Evolutionary conservation across 2,797 vertebrate species (phyloP), one percentile per base, ranked within the genome.

Genomic region (Macropus fuliginosus): DNA sequence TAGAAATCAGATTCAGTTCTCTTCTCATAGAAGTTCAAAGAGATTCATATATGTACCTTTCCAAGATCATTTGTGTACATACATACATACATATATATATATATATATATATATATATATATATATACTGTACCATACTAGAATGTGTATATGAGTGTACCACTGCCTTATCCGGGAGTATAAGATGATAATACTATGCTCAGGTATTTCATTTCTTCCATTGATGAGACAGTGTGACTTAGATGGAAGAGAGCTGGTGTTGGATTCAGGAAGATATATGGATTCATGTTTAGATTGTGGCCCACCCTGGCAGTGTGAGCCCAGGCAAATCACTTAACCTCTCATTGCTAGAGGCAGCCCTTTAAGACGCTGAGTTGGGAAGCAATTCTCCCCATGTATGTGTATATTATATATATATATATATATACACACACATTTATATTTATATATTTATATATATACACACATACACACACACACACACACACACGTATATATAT

Each of bases 61-160:
- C 87, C 91, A 96, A 94, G 34, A 96, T 91, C 97, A 94, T 97
- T 93, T 97, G 55, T 93, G 55, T 96, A 14, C 96, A 5, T 0
- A 0, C n/a, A n/a, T n/a, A n/a, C n/a, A n/a, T n/a, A 14, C 96
- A 14, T 96, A 5, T 0, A 0, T 96, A 62, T 57, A 13, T 98
- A 50, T 95, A 55, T 95, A 94, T 52, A 52, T 96, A n/a, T 95
- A 94, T 96, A 14, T 96, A 5, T 0, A 0, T 96, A 62, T 57
- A 13, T 98, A 50, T 95, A 55, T 95, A 94, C 92, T 96, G 40
- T 95, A 94, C 50, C 4, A 90, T 94, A n/a, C 56, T 94, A 93
- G 52, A 93, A 94, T 96, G 90, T 92, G 24, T 93, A 6, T 5
- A 0, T 87, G 74, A 50, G 21, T 97, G 40, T 93, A 18, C 2